These are phyloP conservation scores for Brachionus manjavacas DNA, from an alignment of 1,140 invertebrate genomes.

Conservation along the genomic window DNA sequence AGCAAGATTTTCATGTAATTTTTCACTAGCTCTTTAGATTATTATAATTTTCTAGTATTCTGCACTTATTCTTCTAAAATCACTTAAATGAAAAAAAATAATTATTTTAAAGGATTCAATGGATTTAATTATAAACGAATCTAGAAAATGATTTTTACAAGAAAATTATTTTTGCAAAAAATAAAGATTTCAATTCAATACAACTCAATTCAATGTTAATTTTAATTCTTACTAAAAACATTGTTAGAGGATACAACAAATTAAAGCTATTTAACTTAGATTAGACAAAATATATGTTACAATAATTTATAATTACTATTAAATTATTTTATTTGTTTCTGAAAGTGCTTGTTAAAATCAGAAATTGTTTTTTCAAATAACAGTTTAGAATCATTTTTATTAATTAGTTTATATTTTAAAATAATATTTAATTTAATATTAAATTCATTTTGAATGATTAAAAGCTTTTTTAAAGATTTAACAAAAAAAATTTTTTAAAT, in stretches of 20 bases:
- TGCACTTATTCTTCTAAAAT: neutral
- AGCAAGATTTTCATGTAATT: neutral
- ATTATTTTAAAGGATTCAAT: neutral
- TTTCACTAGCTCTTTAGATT: neutral
- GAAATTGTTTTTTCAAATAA: no score
- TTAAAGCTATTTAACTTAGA: neutral
- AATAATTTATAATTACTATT: neutral
- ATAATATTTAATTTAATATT: no score
- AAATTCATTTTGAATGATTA: no score
- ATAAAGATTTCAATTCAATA: neutral
- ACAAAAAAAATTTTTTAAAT: no score
- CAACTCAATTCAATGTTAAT: neutral
- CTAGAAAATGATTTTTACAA: neutral
- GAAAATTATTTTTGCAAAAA: neutral
- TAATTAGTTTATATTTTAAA: no score
- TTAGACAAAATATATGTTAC: neutral
- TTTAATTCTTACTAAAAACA: neutral
- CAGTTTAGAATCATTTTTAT: no score
- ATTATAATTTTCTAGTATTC: neutral
- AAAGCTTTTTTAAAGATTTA: no score
- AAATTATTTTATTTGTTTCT: neutral
- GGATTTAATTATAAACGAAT: neutral
- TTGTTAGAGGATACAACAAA: neutral
- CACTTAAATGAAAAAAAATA: neutral
- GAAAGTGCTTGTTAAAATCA: neutral